Evolutionary conservation across 2,888 invertebrate genomes (phyloP).

Genomic region (Priocnemis perturbator): DNA sequence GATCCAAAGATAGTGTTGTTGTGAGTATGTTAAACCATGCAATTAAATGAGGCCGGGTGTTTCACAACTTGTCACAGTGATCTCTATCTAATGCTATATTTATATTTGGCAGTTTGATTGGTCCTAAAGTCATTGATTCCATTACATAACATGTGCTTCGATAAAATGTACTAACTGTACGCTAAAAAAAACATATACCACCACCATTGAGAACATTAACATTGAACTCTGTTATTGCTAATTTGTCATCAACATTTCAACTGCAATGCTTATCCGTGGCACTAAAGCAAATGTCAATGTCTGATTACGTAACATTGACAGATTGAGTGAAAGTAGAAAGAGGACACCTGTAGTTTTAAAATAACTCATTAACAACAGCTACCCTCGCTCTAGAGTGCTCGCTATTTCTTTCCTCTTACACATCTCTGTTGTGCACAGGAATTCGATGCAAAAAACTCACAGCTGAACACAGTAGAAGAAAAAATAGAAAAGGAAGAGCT

Average conservation of each 20-base stretch:
- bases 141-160: constrained; percentile 49
- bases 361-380: too few species aligned
- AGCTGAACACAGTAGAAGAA: constrained; percentile 80
- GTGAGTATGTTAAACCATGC: constrained; percentile 59
- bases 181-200: too few species aligned
- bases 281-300: too few species aligned
- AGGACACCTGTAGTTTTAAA: too few species aligned
- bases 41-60: constrained; percentile 63
- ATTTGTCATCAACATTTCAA: too few species aligned
- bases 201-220: too few species aligned
- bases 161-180: constrained; percentile 17
- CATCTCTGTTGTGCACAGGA: constrained; percentile 69
- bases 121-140: constrained; percentile 53
- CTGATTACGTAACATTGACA: too few species aligned
- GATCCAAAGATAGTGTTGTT: constrained; percentile 68
- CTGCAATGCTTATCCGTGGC: too few species aligned
- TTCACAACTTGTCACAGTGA: constrained; percentile 65
- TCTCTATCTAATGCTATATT: constrained; percentile 69
- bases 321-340: too few species aligned
- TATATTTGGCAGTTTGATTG: constrained; percentile 71
- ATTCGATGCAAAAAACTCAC: constrained; percentile 83
- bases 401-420: too few species aligned
- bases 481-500: constrained; percentile 92
- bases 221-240: too few species aligned
- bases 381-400: too few species aligned